A percentile compares a stretch with the other conserved stretches of the same genome.
phyloP scores from a whole-genome alignment of 2,113 vertebrate genomes.

The Heptranchias perlo region DNA sequence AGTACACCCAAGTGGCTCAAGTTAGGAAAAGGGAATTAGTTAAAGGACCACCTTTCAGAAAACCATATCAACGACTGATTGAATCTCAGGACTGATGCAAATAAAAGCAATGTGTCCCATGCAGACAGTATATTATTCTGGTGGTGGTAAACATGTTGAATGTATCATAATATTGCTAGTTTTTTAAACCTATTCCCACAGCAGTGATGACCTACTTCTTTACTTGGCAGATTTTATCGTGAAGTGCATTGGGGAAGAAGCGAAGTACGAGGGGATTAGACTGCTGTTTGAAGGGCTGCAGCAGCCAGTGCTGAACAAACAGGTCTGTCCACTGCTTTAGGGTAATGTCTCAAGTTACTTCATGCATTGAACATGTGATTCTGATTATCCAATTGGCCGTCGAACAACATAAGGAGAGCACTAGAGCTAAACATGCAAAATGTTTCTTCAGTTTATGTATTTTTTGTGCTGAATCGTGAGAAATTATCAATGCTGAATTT shows the following conservation, averaged over 20 bases:
- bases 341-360: background rate
- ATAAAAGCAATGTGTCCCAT: too few species aligned
- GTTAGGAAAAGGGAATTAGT: background rate
- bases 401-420: background rate
- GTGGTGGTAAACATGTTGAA: background rate
- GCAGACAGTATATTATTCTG: background rate
- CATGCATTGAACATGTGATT: background rate
- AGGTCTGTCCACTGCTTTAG: constrained; percentile 58
- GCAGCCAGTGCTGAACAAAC: constrained; percentile 95
- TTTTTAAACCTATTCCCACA: background rate
- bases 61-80: background rate
- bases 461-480: background rate
- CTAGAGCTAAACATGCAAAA: background rate
- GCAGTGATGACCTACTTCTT: constrained; percentile 41
- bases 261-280: constrained; percentile 75
- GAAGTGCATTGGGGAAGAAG: constrained; percentile 81
- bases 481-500: background rate
- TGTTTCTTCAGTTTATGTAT: background rate
- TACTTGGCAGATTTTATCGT: constrained; percentile 66
- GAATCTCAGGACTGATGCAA: too few species aligned
- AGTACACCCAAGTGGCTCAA: background rate
- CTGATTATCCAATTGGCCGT: background rate
- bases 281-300: constrained; percentile 83
- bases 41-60: background rate
- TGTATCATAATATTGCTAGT: background rate